Evolutionary conservation across 2,113 vertebrate species (phyloP), one percentile per base, ranked within the genome.

Genomic region (Natator depressus): DNA sequence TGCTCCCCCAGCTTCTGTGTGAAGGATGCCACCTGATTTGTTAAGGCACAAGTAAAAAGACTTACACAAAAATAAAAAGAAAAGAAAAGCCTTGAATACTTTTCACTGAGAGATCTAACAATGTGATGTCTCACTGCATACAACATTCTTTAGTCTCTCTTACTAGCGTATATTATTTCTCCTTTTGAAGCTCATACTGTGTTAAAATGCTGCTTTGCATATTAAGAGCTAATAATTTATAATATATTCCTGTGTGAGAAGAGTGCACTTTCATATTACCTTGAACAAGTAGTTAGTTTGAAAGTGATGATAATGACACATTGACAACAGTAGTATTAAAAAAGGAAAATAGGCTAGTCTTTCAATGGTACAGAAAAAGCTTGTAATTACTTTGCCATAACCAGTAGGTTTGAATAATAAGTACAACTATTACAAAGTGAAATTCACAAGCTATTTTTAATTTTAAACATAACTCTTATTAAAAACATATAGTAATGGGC

Each of bases 141-240:
- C 49, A 89, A 31, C 51, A 62, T 24, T 50, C 9, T 49, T 89
- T 47, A 38, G 4, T 80, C 59, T 42, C 1, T 89, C 38, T 92
- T 84, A 7, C n/a, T 54, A 55, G 4, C 57, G 82, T 57, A n/a
- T 19, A 85, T 82, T 92, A 88, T 84, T 94, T 89, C 49, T 10
- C 75, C 76, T 91, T 92, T 79, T 85, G 80, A 95, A 90, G 8
- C 1, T 55, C 50, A 2, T 69, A 78, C 5, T 89, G 13, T 27
- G 47, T 76, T 94, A 82, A 92, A 93, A 84, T 3, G 0, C 54
- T 89, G n/a, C 0, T 94, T 85, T 91, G 7, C 47, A 46, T 75
- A 13, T 20, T 89, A 89, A 88, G 96, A 93, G 19, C 10, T 79
- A 96, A 91, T 89, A 89, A 93, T 54, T 93, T 65, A 84, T 87